Conservation (phyloP, 2,888 invertebrate species). For the Leptogaster cylindrica region DNA sequence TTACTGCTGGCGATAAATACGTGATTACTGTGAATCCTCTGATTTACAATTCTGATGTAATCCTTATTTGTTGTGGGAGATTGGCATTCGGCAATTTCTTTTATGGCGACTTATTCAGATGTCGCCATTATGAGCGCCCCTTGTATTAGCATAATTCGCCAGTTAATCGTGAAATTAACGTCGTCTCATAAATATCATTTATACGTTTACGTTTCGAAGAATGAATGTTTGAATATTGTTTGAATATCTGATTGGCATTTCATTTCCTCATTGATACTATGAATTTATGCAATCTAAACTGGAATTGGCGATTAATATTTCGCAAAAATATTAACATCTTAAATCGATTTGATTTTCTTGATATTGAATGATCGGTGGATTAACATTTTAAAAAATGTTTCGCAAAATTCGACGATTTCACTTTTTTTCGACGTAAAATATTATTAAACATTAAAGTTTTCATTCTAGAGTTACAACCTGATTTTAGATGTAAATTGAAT, state of each 20-base stretch:
- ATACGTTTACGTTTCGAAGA: constrained; percentile 11
- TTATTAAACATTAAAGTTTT: no score
- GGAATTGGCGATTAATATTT: no score
- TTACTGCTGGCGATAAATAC: constrained; percentile 21
- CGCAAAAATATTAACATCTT: no score
- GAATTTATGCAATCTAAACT: constrained; percentile 27
- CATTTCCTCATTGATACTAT: constrained; percentile 19
- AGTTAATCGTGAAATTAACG: constrained; percentile 31
- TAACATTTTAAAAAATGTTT: no score
- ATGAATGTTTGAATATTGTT: constrained; percentile 25
- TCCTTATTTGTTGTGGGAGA: constrained; percentile 32
- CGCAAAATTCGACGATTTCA: no score
- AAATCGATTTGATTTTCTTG: no score
- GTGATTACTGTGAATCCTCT: constrained; percentile 16
- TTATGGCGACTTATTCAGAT: constrained; percentile 19
- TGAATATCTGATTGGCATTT: constrained; percentile 16
- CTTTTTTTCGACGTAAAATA: no score
- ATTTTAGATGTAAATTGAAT: no score
- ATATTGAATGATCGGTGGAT: no score
- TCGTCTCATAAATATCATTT: constrained; percentile 10
- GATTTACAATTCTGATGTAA: constrained; percentile 38
- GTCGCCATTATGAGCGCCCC: neutral
- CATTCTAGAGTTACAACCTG: no score
- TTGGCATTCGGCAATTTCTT: constrained; percentile 7
- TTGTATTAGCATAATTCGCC: constrained; percentile 24